phyloP scores from a whole-genome alignment of 2,113 vertebrate species.

The Chloroceryle aenea region DNA sequence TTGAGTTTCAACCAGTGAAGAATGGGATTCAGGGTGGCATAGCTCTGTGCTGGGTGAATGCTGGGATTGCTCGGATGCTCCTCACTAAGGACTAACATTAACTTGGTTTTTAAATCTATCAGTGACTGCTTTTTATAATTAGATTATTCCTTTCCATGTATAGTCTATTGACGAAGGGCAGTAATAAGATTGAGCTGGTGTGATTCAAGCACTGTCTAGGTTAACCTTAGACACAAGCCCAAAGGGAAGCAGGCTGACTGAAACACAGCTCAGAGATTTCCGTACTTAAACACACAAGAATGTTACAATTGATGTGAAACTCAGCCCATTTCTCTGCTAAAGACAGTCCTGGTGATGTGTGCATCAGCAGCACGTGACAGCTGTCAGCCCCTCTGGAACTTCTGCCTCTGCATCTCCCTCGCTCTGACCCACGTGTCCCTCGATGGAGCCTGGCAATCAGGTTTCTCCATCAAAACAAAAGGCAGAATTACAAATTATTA shows the following conservation, averaged over 20 bases:
- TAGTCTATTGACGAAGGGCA: constrained; percentile 26
- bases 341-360: neutral
- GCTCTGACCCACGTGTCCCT: neutral
- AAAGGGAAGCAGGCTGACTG: neutral
- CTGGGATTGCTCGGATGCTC: neutral
- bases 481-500: neutral
- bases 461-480: neutral
- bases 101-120: neutral
- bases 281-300: neutral
- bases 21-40: neutral
- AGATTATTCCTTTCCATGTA: constrained; percentile 57
- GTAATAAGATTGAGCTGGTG: constrained; percentile 44
- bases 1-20: neutral
- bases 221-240: neutral
- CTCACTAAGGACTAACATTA: neutral
- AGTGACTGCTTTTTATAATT: constrained; percentile 38
- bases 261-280: neutral
- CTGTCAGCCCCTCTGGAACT: neutral
- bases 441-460: neutral
- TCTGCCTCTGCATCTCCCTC: neutral
- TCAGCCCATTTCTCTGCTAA: neutral
- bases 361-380: neutral
- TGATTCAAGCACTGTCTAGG: neutral
- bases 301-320: neutral
- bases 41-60: neutral